phyloP scores from a whole-genome alignment of 2,113 vertebrate species.

The Psophia crepitans region DNA sequence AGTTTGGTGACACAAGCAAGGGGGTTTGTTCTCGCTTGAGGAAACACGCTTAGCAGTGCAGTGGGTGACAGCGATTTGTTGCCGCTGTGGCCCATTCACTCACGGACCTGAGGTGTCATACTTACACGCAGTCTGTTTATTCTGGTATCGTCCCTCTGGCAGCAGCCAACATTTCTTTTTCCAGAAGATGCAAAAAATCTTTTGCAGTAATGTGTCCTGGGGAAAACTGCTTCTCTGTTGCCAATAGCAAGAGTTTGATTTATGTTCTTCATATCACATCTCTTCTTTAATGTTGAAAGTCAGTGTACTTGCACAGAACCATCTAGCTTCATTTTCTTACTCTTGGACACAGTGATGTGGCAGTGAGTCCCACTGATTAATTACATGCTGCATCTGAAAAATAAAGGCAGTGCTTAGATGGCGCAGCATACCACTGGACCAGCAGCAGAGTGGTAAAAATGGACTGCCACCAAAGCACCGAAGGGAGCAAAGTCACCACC shows the following conservation, averaged over 20 bases:
- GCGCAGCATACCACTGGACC: background rate
- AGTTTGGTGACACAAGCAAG: background rate
- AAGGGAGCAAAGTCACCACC: background rate
- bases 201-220: background rate
- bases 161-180: background rate
- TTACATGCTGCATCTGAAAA: background rate
- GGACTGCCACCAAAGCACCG: background rate
- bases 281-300: background rate
- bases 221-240: background rate
- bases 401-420: background rate
- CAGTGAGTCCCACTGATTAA: background rate
- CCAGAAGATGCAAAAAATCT: background rate
- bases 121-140: background rate
- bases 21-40: background rate
- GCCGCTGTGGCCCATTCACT: background rate
- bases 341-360: background rate
- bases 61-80: background rate
- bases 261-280: background rate
- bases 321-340: background rate
- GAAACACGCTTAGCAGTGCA: background rate
- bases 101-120: background rate
- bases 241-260: conserved; percentile 3
- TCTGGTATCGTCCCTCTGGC: background rate
- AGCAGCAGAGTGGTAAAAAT: background rate
- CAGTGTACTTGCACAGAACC: background rate